Evolutionary conservation across 1,140 invertebrate species (phyloP), one percentile per base, ranked within the genome.

Genomic region (Drosophila quadrilineata): DNA sequence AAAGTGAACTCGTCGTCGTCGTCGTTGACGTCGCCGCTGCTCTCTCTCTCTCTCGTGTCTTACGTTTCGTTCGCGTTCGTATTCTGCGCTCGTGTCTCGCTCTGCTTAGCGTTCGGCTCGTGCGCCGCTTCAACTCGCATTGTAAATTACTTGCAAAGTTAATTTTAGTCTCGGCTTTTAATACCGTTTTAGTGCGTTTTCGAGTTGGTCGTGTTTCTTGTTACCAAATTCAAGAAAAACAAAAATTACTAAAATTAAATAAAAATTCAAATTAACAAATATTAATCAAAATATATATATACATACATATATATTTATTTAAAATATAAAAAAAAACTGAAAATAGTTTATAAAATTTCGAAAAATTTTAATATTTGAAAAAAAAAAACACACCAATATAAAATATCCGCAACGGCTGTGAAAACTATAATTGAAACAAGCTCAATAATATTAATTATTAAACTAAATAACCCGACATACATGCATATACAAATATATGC

Each of bases 121-220:
- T 21, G 43, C 41, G 26, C 22, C 41, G 64, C 68, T 75, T 68
- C 62, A 64, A 73, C 54, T 67, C 79, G 63, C 62, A 68, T 68
- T 67, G 64, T 75, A 86, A 84, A 88, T 85, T 79, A 85, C 86
- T 88, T 88, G 80, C 74, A 88, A 88, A 88, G 86, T 88, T 86
- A 75, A 84, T 62, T 88, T 86, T 73, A 84, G 80, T 84, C 86
- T 88, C 76, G 80, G 86, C 76, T 84, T 88, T 88, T 76, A 88
- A 88, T 88, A 88, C 71, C 87, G 87, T 87, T 88, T 88, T 80
- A 79, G 82, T 80, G 82, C 80, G 80, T 88, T 88, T 88, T 88
- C 87, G 77, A 88, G 87, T 88, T 88, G 82, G 87, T 88, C 87
- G 87, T 88, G 86, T 70, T 87, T 80, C 71, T 54, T 35, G 60